Evolutionary conservation across 2,113 vertebrate genomes (phyloP).

Genomic region (Zootoca vivipara): DNA sequence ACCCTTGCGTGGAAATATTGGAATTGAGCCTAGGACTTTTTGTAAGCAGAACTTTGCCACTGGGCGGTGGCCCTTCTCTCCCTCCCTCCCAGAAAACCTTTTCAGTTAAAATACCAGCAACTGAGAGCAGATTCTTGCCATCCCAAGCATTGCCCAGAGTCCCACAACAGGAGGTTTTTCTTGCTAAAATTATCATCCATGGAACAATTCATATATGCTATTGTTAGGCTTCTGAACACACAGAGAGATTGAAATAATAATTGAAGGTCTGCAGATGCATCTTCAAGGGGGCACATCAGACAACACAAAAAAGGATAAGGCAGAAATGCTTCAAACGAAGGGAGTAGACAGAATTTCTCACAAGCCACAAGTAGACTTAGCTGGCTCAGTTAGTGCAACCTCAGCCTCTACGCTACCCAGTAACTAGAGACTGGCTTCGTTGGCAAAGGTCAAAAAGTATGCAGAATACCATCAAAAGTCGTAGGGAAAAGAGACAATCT

Average conservation of each 20-base stretch:
- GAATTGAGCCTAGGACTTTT: neutral
- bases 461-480: neutral
- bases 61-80: neutral
- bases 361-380: neutral
- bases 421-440: neutral
- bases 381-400: neutral
- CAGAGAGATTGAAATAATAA: neutral
- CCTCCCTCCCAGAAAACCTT: neutral
- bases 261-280: neutral
- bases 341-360: neutral
- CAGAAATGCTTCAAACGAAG: neutral
- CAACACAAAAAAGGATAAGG: neutral
- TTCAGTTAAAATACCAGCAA: neutral
- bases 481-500: neutral
- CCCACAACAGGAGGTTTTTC: neutral
- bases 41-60: neutral
- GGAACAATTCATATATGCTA: neutral
- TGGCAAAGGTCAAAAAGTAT: slow-evolving; percentile 5
- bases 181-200: neutral
- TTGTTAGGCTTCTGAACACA: neutral
- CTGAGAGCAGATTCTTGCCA: neutral
- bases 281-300: neutral
- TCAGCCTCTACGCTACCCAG: neutral
- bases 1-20: neutral
- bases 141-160: neutral